phyloP scores from a whole-genome alignment of 2,888 invertebrate species.

The Pristionchus japonicus region DNA sequence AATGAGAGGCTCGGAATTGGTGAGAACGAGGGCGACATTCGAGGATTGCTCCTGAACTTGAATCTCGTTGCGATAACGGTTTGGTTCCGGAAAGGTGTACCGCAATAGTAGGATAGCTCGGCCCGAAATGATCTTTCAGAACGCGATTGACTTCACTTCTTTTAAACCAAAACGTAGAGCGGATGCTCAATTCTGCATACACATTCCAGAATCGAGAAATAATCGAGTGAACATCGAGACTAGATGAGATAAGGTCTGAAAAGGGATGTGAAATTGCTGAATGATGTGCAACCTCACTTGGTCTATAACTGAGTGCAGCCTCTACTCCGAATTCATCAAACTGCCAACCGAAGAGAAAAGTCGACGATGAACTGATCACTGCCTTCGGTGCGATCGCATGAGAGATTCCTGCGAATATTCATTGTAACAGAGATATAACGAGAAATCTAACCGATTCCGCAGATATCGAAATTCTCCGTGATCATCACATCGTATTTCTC shows the following conservation, averaged over 20 bases:
- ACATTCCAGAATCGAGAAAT: constrained; percentile 2
- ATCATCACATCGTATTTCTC: constrained; percentile 20
- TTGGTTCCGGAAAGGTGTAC: neutral
- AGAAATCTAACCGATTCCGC: neutral
- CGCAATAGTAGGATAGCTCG: neutral
- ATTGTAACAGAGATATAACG: neutral
- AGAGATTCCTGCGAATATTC: neutral
- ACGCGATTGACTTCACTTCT: neutral
- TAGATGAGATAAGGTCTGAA: neutral
- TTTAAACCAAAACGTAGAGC: neutral
- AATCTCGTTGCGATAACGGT: neutral
- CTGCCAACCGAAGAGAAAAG: constrained; percentile 6
- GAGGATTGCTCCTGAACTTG: neutral
- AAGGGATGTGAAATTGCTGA: neutral
- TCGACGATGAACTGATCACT: neutral
- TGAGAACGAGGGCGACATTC: neutral
- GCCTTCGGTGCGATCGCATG: constrained; percentile 2
- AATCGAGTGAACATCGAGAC: constrained; percentile 3
- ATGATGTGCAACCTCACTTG: neutral
- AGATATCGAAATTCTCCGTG: constrained; percentile 24
- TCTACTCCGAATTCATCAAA: constrained; percentile 2
- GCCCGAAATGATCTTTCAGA: neutral
- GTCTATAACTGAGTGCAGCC: neutral
- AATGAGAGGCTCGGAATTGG: constrained; percentile 14
- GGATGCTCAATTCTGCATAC: neutral